A percentile compares a stretch with the other conserved stretches of the same genome.
Evolutionary conservation across 2,888 invertebrate genomes (phyloP).

Genomic region (Cryptus viduatorius): DNA sequence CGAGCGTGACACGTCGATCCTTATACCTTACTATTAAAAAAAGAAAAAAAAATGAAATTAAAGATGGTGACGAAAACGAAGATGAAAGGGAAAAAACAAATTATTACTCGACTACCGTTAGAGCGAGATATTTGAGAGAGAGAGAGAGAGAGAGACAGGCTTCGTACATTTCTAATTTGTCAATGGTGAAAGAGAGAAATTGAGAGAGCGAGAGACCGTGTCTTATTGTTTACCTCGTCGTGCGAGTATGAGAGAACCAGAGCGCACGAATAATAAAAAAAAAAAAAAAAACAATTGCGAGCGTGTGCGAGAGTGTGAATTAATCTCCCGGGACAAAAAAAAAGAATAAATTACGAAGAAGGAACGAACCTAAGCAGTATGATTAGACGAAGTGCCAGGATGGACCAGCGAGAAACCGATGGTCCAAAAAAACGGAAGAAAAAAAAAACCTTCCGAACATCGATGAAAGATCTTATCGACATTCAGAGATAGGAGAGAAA

Average conservation of each 20-base stretch:
- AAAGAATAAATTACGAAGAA: constrained; percentile 53
- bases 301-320: constrained; percentile 57
- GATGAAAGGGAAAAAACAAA: constrained; percentile 41
- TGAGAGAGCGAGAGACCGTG: constrained; percentile 58
- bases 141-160: constrained; percentile 64
- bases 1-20: constrained; percentile 65
- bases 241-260: constrained; percentile 45
- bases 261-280: constrained; percentile 50
- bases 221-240: constrained; percentile 69
- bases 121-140: constrained; percentile 63
- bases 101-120: constrained; percentile 64
- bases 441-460: constrained; percentile 57
- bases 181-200: constrained; percentile 67
- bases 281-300: constrained; percentile 58
- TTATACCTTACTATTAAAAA: constrained; percentile 65
- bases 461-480: constrained; percentile 35
- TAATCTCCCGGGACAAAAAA: constrained; percentile 48
- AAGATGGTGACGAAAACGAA: constrained; percentile 22
- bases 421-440: constrained; percentile 49
- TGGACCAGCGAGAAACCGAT: constrained; percentile 68
- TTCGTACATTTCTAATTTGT: constrained; percentile 75
- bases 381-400: constrained; percentile 72
- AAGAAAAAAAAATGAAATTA: constrained; percentile 38
- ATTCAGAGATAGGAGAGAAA: constrained; percentile 32
- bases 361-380: constrained; percentile 70